phyloP scores from a whole-genome alignment of 1,140 invertebrate species.

The Drosophila sp. region DNA sequence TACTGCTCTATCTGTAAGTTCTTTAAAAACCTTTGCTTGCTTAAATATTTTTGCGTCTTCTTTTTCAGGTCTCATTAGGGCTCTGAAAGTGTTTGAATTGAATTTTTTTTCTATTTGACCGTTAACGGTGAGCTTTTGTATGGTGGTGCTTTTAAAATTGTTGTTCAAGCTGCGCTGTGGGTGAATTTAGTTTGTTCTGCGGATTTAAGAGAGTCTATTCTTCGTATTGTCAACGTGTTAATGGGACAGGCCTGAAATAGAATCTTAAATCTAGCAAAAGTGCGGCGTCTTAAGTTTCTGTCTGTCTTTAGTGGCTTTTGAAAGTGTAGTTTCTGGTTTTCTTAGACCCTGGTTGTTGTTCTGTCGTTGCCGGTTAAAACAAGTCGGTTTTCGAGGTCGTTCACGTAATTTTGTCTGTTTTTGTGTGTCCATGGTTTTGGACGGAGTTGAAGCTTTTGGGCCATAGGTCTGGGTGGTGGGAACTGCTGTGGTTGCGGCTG shows the following conservation, averaged over 20 bases:
- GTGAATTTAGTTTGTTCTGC: slow-evolving; percentile 29
- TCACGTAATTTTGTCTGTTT: slow-evolving; percentile 27
- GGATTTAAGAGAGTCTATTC: slow-evolving; percentile 12
- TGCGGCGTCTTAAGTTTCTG: too few species aligned
- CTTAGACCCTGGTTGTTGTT: slow-evolving; percentile 9
- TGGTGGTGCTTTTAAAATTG: slow-evolving; percentile 21
- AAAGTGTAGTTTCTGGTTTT: slow-evolving; percentile 24
- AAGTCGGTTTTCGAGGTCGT: slow-evolving; percentile 14
- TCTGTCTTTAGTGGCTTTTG: slow-evolving; percentile 34
- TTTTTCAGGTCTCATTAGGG: slow-evolving; percentile 35
- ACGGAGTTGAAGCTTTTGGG: neutral
- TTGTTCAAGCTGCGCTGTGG: slow-evolving; percentile 31
- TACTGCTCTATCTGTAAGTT: slow-evolving; percentile 36
- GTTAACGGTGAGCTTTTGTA: slow-evolving; percentile 42
- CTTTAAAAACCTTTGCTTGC: slow-evolving; percentile 25
- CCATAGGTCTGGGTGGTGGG: neutral
- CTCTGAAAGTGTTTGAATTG: slow-evolving; percentile 42
- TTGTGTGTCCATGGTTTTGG: slow-evolving; percentile 39
- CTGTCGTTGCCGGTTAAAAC: neutral
- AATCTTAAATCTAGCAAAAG: slow-evolving; percentile 33
- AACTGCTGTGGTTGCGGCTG: too few species aligned
- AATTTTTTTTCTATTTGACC: slow-evolving; percentile 53
- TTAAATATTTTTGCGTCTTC: too few species aligned
- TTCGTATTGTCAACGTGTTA: slow-evolving; percentile 52
- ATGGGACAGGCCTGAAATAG: slow-evolving; percentile 41